Evolutionary conservation across 2,888 invertebrate genomes (phyloP).

Genomic region (Xestia sexstrigata): DNA sequence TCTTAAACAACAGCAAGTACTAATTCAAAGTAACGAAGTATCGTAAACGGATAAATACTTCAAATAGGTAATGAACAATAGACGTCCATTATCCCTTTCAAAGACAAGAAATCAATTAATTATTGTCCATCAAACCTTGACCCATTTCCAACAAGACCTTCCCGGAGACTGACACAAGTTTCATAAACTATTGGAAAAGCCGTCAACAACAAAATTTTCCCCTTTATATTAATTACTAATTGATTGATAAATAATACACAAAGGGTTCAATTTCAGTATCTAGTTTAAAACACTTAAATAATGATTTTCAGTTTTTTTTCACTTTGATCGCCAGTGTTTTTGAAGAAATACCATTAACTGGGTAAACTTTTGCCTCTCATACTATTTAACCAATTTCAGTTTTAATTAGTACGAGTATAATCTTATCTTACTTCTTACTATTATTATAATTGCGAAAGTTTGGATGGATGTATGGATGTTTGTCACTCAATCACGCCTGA

Average conservation of each 20-base stretch:
- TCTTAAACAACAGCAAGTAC: neutral
- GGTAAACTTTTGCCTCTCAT: neutral
- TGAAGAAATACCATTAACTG: neutral
- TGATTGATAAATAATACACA: neutral
- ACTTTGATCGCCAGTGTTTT: neutral
- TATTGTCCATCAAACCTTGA: slow-evolving; percentile 4
- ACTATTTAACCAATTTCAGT: neutral
- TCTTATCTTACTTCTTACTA: no score
- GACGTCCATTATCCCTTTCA: slow-evolving; percentile 3
- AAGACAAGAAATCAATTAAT: slow-evolving; percentile 31
- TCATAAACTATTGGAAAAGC: slow-evolving; percentile 37
- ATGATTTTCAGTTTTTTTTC: neutral
- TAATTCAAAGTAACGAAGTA: neutral
- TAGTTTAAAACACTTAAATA: neutral
- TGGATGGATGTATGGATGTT: no score
- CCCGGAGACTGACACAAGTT: slow-evolving; percentile 14
- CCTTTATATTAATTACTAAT: slow-evolving; percentile 10
- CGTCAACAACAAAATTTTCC: slow-evolving; percentile 28
- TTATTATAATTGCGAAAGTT: no score
- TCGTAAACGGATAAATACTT: neutral
- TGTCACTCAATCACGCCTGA: no score
- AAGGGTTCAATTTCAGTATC: neutral
- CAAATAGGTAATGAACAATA: slow-evolving; percentile 7
- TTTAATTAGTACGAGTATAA: no score
- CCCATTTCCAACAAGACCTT: slow-evolving; percentile 30